These are phyloP conservation scores for Drosophila neotestacea DNA, from an alignment of 2,888 invertebrate species.

Conservation along the genomic window DNA sequence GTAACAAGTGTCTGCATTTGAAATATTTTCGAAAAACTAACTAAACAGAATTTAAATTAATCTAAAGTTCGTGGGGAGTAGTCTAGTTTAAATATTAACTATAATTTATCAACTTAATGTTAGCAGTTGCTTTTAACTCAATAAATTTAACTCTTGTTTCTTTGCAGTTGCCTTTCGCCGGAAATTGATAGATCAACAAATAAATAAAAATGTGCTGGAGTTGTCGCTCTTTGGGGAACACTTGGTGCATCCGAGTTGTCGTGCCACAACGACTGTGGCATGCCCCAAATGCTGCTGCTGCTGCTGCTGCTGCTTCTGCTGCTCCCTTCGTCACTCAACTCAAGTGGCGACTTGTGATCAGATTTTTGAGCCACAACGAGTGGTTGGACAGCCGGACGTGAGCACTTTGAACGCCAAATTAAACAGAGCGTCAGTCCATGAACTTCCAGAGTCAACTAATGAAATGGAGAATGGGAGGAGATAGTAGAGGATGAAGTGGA, in stretches of 20 bases:
- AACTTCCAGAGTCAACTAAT: constrained; percentile 50
- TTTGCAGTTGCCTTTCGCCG: background rate
- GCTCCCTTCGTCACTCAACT: background rate
- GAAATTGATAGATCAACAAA: constrained; percentile 13
- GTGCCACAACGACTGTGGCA: constrained; percentile 14
- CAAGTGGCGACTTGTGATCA: constrained; percentile 61
- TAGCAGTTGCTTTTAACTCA: background rate
- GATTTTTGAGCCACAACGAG: constrained; percentile 46
- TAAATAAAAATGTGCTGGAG: background rate
- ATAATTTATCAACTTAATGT: background rate
- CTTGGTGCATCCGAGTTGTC: constrained; percentile 20
- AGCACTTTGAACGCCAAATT: constrained; percentile 72
- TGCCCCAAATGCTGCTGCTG: constrained; percentile 11
- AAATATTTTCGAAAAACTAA: background rate
- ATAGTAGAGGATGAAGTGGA: background rate
- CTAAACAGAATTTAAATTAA: background rate
- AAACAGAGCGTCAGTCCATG: constrained; percentile 63
- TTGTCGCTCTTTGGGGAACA: constrained; percentile 1
- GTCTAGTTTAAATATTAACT: background rate
- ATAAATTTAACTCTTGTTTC: background rate
- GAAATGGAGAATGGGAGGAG: constrained; percentile 19
- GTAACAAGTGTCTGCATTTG: background rate
- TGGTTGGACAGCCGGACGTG: constrained; percentile 55
- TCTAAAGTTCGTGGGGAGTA: background rate
- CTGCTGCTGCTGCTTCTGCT: background rate